phyloP scores from a whole-genome alignment of 2,797 vertebrate species.

The Scolopax rusticola region DNA sequence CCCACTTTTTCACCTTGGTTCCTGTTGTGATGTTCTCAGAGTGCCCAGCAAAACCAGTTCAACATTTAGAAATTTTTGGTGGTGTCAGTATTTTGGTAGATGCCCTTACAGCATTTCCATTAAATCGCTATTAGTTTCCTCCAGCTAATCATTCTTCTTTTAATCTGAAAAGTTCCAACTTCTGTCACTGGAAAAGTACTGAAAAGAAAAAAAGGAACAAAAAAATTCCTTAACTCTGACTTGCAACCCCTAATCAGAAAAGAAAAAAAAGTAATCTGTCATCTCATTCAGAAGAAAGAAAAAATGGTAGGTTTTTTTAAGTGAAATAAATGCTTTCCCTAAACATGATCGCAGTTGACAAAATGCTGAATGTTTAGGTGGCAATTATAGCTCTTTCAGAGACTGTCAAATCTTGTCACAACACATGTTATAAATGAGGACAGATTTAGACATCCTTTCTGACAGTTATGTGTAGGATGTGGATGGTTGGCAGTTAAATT shows the following conservation, averaged over 20 bases:
- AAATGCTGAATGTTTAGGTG: conserved; percentile 85
- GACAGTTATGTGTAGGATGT: conserved; percentile 85
- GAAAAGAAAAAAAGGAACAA: conserved; percentile 34
- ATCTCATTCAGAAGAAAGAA: conserved; percentile 75
- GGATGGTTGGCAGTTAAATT: conserved; percentile 83
- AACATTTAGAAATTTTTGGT: not conserved
- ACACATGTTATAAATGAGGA: conserved; percentile 84
- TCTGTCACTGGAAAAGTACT: conserved; percentile 49
- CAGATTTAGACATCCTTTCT: conserved; percentile 85
- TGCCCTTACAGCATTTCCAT: not conserved
- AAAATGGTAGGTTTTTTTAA: conserved; percentile 65
- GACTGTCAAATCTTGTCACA: conserved; percentile 85
- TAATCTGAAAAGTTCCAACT: conserved; percentile 65
- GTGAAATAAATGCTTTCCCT: conserved; percentile 82
- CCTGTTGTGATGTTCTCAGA: not conserved
- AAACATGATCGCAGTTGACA: conserved; percentile 83
- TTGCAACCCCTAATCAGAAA: conserved; percentile 67
- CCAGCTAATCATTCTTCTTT: conserved; percentile 46
- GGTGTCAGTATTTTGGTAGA: conserved; percentile 21
- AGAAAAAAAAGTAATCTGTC: conserved; percentile 58
- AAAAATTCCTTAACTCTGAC: conserved; percentile 38
- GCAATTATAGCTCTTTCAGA: conserved; percentile 85
- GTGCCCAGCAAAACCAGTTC: not conserved
- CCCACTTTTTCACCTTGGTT: not conserved
- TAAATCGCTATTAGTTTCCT: conserved; percentile 40